Evolutionary conservation across 2,888 invertebrate genomes (phyloP), one percentile per base, ranked within the genome.

Genomic region (Bursaphelenchus okinawaensis): DNA sequence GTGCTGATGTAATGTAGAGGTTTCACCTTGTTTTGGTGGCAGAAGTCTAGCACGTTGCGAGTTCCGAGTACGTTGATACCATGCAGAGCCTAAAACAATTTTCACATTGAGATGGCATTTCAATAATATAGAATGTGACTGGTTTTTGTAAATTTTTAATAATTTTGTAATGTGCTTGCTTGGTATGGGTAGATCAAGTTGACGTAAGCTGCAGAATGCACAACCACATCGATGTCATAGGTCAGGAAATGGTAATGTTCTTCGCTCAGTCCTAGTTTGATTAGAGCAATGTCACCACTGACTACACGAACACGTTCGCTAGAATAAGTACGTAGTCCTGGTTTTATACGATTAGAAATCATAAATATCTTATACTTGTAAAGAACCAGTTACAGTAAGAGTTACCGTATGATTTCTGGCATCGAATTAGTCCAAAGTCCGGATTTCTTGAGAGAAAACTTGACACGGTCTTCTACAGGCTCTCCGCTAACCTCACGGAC

Each of bases 101-200:
- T 23, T 20, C 19, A 61, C n/a, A 40, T 58, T 16, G 7, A 19
- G 23, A 7, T n/a, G 6, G 9, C n/a, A 22, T 22, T n/a, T 26
- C 40, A 60, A 6, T 4, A 63, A 4, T 22, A 8, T 12, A 57
- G 22, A 57, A 55, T n/a, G 26, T 57, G 9, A 40, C 12, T 12
- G 57, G 51, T 12, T 57, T 28, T 29, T 28, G 51, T 12, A 57
- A 16, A 28, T 29, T 9, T 9, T 57, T 9, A 57, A 67, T 6
- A 65, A 7, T 7, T 61, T 22, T 61, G 9, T 61, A 50, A 29
- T 56, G 20, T n/a, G n/a, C 65, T 62, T 70, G 82, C 83, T 69
- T 75, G 79, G 70, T 84, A 84, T 7, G 84, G 84, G 66, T 84
- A 85, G 59, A 83, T 82, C n/a, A 84, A 77, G 69, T 85, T 85